A percentile compares a stretch with the other conserved stretches of the same genome.
phyloP scores from a whole-genome alignment of 2,888 invertebrate genomes.

The Dioctria linearis region DNA sequence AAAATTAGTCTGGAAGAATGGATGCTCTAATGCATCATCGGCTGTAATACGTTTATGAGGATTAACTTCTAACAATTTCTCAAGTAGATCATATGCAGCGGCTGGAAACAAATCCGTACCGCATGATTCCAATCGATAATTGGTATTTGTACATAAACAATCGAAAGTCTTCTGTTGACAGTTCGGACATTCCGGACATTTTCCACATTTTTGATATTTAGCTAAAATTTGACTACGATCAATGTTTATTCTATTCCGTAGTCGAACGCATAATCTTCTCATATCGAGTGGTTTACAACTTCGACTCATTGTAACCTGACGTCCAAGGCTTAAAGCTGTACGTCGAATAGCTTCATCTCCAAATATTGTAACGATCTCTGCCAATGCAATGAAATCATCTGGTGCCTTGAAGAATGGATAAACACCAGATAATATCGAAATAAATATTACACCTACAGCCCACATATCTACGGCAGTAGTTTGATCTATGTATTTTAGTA shows the following conservation, averaged over 20 bases:
- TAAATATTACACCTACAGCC: constrained; percentile 89
- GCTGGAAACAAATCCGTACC: constrained; percentile 75
- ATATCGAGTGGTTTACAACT: constrained; percentile 72
- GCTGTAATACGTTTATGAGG: constrained; percentile 83
- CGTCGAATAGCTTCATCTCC: constrained; percentile 80
- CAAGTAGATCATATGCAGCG: constrained; percentile 82
- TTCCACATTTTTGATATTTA: constrained; percentile 64
- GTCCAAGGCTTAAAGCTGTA: constrained; percentile 78
- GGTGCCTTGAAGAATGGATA: constrained; percentile 89
- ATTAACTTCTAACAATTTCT: constrained; percentile 82
- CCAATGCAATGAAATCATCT: constrained; percentile 84
- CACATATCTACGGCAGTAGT: constrained; percentile 90
- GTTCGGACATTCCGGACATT: constrained; percentile 67
- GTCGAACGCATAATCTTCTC: constrained; percentile 70
- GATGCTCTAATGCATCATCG: constrained; percentile 81
- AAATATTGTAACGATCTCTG: constrained; percentile 86
- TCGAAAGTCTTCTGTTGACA: constrained; percentile 70
- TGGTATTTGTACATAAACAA: constrained; percentile 69
- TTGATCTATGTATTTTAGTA: constrained; percentile 85
- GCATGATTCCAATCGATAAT: constrained; percentile 64
- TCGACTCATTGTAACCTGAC: constrained; percentile 73
- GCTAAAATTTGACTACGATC: constrained; percentile 64
- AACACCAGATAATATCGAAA: constrained; percentile 82
- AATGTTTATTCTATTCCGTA: constrained; percentile 68
- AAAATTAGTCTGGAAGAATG: constrained; percentile 74